Conservation (phyloP, 2,113 vertebrate genomes). For the Calypte anna region DNA sequence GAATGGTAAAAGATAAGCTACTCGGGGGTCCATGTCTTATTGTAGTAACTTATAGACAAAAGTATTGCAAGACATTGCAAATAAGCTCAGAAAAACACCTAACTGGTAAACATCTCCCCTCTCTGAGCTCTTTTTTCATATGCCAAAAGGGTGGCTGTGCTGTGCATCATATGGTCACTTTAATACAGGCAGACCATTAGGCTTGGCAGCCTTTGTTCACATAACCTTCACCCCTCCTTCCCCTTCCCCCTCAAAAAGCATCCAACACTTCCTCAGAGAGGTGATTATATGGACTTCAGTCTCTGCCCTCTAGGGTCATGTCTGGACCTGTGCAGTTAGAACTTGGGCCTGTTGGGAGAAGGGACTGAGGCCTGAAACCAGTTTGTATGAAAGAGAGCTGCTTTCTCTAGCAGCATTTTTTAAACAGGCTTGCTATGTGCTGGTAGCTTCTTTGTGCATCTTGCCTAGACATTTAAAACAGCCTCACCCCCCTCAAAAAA, state of each 20-base stretch:
- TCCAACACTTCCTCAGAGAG: constrained; percentile 67
- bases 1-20: background rate
- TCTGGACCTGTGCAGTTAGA: constrained; percentile 93
- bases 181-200: constrained; percentile 35
- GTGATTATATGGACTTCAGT: constrained; percentile 78
- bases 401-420: constrained; percentile 80
- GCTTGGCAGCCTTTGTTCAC: constrained; percentile 42
- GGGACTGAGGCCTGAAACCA: constrained; percentile 79
- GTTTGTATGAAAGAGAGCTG: constrained; percentile 72
- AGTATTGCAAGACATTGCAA: background rate
- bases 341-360: constrained; percentile 88
- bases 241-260: constrained; percentile 49
- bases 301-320: constrained; percentile 92
- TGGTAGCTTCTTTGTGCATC: constrained; percentile 86
- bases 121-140: background rate
- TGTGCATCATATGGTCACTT: constrained; percentile 33
- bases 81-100: background rate
- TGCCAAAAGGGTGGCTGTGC: constrained; percentile 39
- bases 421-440: constrained; percentile 84
- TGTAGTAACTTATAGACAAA: background rate
- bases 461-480: constrained; percentile 83
- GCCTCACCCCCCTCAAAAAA: constrained; percentile 48
- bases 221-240: constrained; percentile 40
- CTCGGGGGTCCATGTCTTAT: background rate
- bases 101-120: background rate